These are phyloP conservation scores for Ceuthmochares aereus DNA, from an alignment of 2,113 vertebrate species.

Conservation along the genomic window DNA sequence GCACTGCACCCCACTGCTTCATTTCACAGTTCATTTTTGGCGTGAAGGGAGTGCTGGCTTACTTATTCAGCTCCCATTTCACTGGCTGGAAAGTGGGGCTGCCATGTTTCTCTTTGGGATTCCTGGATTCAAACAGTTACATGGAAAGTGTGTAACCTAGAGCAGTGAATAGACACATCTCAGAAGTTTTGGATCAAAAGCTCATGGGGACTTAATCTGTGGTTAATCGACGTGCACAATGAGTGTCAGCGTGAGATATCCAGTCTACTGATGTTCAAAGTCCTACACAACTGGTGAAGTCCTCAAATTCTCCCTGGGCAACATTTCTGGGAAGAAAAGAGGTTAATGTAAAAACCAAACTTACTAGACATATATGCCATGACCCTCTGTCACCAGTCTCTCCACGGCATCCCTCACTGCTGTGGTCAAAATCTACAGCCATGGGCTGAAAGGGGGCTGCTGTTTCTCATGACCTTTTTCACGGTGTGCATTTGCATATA, in stretches of 20 bases:
- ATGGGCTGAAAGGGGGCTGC: not conserved
- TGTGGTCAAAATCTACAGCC: not conserved
- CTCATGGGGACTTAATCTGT: not conserved
- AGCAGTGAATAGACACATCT: not conserved
- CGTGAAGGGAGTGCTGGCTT: not conserved
- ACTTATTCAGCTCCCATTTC: not conserved
- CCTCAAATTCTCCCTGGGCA: not conserved
- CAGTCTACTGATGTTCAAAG: not conserved
- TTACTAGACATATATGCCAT: not conserved
- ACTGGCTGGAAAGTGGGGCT: not conserved
- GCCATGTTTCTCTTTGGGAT: not conserved
- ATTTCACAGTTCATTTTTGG: slow-evolving; percentile 37
- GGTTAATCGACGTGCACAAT: not conserved
- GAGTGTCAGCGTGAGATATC: not conserved
- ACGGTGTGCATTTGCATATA: not conserved
- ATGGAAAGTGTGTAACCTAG: not conserved
- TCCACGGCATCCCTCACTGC: not conserved
- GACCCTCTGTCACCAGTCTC: not conserved
- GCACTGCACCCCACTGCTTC: slow-evolving; percentile 42
- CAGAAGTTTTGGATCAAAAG: slow-evolving; percentile 16
- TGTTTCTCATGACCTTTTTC: not conserved
- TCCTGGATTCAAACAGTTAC: not conserved
- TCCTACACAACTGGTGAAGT: not conserved
- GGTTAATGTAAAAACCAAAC: not conserved
- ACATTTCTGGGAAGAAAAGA: not conserved